Percentiles rank a stretch among this genome's conserved stretches.
Conservation (phyloP, 2,888 invertebrate species). For the Lithophane ornitopus region DNA sequence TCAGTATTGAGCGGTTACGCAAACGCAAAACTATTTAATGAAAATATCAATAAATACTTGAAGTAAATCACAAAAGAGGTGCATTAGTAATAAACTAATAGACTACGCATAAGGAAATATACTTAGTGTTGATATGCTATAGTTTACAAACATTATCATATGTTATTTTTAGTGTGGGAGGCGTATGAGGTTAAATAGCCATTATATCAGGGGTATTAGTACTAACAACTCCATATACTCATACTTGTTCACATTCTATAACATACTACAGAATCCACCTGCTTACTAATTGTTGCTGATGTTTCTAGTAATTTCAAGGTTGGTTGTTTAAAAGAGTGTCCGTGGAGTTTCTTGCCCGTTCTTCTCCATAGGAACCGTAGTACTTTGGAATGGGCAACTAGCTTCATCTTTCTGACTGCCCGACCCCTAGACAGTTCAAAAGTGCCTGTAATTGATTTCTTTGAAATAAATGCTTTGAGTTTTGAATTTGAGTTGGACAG, state of each 20-base stretch:
- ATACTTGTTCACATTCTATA: constrained; percentile 15
- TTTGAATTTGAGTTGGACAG: too few species aligned
- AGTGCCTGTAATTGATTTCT: too few species aligned
- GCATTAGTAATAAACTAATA: background rate
- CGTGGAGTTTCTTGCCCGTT: too few species aligned
- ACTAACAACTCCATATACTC: background rate
- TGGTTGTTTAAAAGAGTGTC: too few species aligned
- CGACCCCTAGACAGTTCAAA: too few species aligned
- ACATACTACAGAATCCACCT: background rate
- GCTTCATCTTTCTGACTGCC: too few species aligned
- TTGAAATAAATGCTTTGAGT: too few species aligned
- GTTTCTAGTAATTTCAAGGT: background rate
- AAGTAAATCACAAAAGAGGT: constrained; percentile 6
- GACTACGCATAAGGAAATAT: constrained; percentile 30
- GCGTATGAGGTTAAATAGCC: constrained; percentile 5
- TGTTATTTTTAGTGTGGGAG: constrained; percentile 40
- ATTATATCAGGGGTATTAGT: constrained; percentile 16
- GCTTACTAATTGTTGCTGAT: background rate
- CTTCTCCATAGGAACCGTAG: too few species aligned
- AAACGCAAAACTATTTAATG: background rate
- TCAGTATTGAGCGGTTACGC: too few species aligned
- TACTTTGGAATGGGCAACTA: too few species aligned
- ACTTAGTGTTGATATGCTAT: constrained; percentile 24
- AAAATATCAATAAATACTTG: background rate
- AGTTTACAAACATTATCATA: constrained; percentile 37